These are phyloP conservation scores for Oophaga pumilio DNA, from an alignment of 2,113 vertebrate species.

Conservation along the genomic window DNA sequence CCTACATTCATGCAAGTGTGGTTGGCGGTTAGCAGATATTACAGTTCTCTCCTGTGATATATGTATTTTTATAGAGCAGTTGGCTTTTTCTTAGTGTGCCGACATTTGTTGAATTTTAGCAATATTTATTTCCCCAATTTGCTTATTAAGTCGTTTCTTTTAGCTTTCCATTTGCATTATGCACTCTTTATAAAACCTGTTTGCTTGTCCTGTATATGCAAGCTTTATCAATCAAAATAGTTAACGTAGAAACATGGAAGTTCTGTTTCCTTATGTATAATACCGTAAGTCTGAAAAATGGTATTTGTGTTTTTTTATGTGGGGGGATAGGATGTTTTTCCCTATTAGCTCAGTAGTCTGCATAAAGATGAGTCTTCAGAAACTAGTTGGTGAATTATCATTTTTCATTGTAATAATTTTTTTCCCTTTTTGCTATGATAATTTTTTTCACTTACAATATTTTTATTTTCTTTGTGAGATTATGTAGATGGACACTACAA, in stretches of 20 bases:
- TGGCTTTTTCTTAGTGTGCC: not conserved
- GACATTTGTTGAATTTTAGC: not conserved
- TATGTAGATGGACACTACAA: not conserved
- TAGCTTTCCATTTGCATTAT: slow-evolving; percentile 14
- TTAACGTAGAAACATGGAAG: not conserved
- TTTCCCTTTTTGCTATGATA: not conserved
- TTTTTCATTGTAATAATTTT: not conserved
- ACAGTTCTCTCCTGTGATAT: not conserved
- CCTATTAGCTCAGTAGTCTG: not conserved
- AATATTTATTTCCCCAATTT: not conserved
- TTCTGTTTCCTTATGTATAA: not conserved
- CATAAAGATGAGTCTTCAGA: not conserved
- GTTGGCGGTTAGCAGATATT: not conserved
- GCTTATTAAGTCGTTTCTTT: not conserved
- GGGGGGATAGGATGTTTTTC: no score
- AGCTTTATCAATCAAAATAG: not conserved
- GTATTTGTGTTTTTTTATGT: not conserved
- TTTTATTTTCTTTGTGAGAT: not conserved
- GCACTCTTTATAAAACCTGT: not conserved
- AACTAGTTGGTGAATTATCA: not conserved
- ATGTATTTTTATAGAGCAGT: not conserved
- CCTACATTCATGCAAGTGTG: not conserved
- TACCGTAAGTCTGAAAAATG: not conserved
- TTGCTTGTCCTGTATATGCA: not conserved
- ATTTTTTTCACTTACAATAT: not conserved